Percentiles rank a stretch among this genome's conserved stretches.
Conservation (phyloP, 2,797 vertebrate genomes). For the Squalus acanthias region DNA sequence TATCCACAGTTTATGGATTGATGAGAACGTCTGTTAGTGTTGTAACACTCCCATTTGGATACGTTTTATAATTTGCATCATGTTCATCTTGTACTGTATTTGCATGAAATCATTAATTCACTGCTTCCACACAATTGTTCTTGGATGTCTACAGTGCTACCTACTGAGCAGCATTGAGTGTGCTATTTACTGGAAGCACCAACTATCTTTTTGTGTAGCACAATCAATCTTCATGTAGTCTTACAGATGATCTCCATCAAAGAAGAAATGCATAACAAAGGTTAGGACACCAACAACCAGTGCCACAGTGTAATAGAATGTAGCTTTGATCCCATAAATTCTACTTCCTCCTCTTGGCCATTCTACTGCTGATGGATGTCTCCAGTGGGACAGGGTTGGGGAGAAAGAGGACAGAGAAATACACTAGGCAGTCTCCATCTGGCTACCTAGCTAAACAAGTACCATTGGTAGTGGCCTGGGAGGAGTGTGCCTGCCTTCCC, state of each 20-base stretch:
- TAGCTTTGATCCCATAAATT: background rate
- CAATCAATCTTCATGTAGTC: background rate
- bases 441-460: background rate
- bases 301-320: background rate
- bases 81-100: background rate
- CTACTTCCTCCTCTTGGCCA: background rate
- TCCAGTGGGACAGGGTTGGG: background rate
- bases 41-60: background rate
- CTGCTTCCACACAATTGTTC: background rate
- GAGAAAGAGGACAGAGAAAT: background rate
- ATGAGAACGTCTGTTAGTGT: background rate
- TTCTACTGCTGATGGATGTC: background rate
- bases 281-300: background rate
- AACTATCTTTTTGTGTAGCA: background rate
- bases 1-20: background rate
- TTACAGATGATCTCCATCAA: background rate
- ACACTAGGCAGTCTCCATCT: background rate
- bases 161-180: background rate
- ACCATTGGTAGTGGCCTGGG: background rate
- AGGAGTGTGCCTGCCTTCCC: background rate
- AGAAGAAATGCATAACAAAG: background rate
- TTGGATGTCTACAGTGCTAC: background rate
- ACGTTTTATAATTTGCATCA: background rate
- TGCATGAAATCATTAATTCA: background rate
- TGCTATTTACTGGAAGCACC: background rate